Evolutionary conservation across 2,797 vertebrate genomes (phyloP).

Genomic region (Neopelma chrysocephalum): DNA sequence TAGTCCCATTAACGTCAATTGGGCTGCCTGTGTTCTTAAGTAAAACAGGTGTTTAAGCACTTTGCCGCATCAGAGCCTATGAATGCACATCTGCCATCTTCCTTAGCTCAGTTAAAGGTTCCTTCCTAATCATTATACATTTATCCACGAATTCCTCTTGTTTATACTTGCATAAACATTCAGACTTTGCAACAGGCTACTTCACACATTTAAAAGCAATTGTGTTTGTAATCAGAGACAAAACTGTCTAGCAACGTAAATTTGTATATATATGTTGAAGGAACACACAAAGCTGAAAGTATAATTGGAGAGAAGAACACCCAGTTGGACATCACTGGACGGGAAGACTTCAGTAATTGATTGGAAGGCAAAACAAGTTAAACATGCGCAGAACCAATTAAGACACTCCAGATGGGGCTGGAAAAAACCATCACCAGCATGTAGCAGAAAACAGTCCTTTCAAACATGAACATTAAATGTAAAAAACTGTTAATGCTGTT

Average conservation of each 20-base stretch:
- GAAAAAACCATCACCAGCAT: neutral
- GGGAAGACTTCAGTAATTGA: neutral
- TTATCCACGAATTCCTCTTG: slow-evolving; percentile 22
- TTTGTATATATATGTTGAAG: neutral
- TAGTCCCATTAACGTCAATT: slow-evolving; percentile 40
- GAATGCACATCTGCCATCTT: slow-evolving; percentile 31
- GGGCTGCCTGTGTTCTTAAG: slow-evolving; percentile 31
- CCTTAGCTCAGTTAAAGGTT: neutral
- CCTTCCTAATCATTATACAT: slow-evolving; percentile 11
- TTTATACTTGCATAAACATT: neutral
- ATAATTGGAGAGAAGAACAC: neutral
- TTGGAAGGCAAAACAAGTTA: neutral
- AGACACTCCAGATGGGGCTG: neutral
- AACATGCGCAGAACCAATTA: neutral
- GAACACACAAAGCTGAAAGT: neutral
- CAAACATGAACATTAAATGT: neutral
- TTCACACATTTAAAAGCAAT: slow-evolving; percentile 44
- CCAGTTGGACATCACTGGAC: neutral
- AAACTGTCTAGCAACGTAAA: neutral
- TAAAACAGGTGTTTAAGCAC: slow-evolving; percentile 58
- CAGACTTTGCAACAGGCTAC: slow-evolving; percentile 39
- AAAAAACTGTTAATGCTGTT: neutral
- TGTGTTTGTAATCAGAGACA: slow-evolving; percentile 15
- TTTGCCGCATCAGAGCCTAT: slow-evolving; percentile 40
- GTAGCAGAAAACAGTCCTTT: neutral